Evolutionary conservation across 2,113 vertebrate species (phyloP), one percentile per base, ranked within the genome.

Genomic region (Saguinus midas): DNA sequence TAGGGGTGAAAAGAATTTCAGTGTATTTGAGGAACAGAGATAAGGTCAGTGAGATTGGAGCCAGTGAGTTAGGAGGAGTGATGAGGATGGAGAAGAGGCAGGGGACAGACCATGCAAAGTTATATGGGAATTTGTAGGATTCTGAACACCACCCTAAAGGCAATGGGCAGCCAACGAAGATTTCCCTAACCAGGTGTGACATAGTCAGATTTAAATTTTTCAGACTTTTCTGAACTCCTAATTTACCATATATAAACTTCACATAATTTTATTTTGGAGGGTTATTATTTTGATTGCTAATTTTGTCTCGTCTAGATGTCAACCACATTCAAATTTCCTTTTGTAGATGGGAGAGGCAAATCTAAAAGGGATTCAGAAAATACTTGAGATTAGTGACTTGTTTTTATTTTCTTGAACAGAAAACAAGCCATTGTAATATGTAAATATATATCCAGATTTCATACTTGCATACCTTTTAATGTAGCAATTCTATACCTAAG

Each of bases 321-420:
- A 87, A n/a, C 10, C 29, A 87, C 6, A 88, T 29, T 83, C 52
- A 43, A 11, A 29, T 29, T 61, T 85, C 55, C 80, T 80, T 93
- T 11, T 3, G 27, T 25, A 75, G 55, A 58, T 29, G 32, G 73
- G 48, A 86, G 45, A 86, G 37, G 61, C 45, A 81, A 93, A 43
- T 86, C 68, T 81, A 52, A 90, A 93, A 96, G 81, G 81, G 75
- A 90, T 37, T 73, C 35, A 79, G 45, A 8, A 75, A 90, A 75
- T 68, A 35, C 12, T 76, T 93, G 82, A 89, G 45, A 90, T 66
- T 8, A 75, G 75, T 87, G 29, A 64, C 58, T 83, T 94, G 5
- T 91, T 91, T 84, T 52, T 32, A 68, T 57, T 73, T 95, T 52
- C 57, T 70, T 82, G 18, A 80, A 83, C 29, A 52, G 55, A 83